Evolutionary conservation across 2,888 invertebrate genomes (phyloP).

Genomic region (Tubulanus polymorphus): DNA sequence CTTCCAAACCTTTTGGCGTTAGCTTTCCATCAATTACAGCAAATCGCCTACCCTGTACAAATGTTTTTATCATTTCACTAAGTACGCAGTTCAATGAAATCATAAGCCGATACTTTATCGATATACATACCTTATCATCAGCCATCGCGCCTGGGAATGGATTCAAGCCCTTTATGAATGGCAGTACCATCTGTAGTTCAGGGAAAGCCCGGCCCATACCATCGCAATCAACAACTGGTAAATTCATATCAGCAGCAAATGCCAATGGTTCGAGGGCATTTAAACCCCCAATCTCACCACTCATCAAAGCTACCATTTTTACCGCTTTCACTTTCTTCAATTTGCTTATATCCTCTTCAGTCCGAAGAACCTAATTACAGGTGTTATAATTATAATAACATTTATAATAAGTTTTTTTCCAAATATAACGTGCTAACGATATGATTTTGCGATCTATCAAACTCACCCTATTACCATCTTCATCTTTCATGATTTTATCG

Average conservation of each 20-base stretch:
- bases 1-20: constrained; percentile 31
- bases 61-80: too few relatives aligned
- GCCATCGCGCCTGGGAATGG: constrained; percentile 32
- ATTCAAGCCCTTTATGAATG: constrained; percentile 31
- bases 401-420: too few relatives aligned
- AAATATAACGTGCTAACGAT: too few relatives aligned
- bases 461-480: too few relatives aligned
- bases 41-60: too few relatives aligned
- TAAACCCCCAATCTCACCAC: constrained; percentile 42
- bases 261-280: constrained; percentile 40
- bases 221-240: constrained; percentile 43
- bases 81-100: too few relatives aligned
- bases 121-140: constrained; percentile 26
- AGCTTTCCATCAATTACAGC: constrained; percentile 30
- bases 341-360: background rate
- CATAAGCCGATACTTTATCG: too few relatives aligned
- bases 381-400: too few relatives aligned
- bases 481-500: too few relatives aligned
- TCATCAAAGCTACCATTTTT: constrained; percentile 29
- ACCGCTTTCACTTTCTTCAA: constrained; percentile 4
- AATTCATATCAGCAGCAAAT: constrained; percentile 29
- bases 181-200: constrained; percentile 38
- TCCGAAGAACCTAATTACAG: too few relatives aligned
- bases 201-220: constrained; percentile 50
- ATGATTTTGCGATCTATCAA: too few relatives aligned